Conservation (phyloP, 2,797 vertebrate species). For the Muscicapa striata region DNA sequence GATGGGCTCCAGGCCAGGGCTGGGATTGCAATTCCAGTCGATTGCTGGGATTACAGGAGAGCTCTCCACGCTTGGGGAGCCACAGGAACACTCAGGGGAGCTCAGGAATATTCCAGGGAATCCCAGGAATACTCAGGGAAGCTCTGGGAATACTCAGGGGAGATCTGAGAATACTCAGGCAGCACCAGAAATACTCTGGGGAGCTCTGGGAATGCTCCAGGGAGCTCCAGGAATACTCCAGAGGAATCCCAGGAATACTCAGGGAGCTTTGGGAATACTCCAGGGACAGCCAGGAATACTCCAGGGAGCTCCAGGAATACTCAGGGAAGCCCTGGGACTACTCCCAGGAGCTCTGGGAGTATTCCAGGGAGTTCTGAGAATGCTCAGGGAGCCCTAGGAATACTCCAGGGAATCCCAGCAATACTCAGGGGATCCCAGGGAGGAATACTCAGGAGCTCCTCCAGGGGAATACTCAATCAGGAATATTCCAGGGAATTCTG, state of each 20-base stretch:
- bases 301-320: too few relatives aligned
- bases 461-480: accelerated
- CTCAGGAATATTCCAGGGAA: not conserved
- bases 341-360: not conserved
- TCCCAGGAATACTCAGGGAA: too few relatives aligned
- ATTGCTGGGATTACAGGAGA: not conserved
- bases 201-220: not conserved
- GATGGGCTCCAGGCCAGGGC: not conserved
- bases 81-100: not conserved
- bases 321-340: too few relatives aligned
- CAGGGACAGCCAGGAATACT: too few relatives aligned
- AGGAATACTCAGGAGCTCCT: too few relatives aligned
- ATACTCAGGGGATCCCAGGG: too few relatives aligned
- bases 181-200: too few relatives aligned
- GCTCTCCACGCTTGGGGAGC: not conserved
- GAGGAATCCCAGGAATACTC: too few relatives aligned
- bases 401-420: too few relatives aligned
- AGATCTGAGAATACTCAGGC: not conserved
- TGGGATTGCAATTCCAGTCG: not conserved
- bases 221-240: too few relatives aligned
- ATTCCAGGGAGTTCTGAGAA: not conserved
- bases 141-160: too few relatives aligned
- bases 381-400: not conserved
- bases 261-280: not conserved
- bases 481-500: not conserved